Conservation (phyloP, 2,113 vertebrate genomes). For the Xenus cinereus region DNA sequence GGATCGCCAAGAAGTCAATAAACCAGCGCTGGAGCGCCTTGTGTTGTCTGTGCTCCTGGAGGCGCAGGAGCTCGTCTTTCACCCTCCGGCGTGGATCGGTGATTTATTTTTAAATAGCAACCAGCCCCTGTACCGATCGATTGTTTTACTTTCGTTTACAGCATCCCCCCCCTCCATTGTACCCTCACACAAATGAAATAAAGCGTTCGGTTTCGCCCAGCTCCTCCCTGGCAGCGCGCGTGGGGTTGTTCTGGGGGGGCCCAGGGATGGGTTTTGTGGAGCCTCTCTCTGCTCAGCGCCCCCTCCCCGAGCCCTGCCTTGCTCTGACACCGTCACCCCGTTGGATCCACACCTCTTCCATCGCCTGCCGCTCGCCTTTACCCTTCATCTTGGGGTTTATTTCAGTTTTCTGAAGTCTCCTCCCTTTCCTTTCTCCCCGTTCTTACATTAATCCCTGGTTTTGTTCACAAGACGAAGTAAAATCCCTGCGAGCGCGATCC, state of each 20-base stretch:
- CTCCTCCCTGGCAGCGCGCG: rapidly evolving
- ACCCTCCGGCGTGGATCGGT: background rate
- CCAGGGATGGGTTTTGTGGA: background rate
- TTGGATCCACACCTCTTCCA: rapidly evolving
- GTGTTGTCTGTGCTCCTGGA: background rate
- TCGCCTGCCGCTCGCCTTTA: background rate
- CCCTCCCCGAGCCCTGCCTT: rapidly evolving
- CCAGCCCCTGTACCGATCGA: background rate
- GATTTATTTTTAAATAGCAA: background rate
- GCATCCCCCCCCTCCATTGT: background rate
- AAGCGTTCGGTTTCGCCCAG: background rate
- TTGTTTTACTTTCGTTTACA: background rate
- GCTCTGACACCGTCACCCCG: rapidly evolving
- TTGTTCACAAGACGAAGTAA: background rate
- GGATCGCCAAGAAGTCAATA: background rate
- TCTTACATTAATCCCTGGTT: background rate
- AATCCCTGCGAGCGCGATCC: background rate
- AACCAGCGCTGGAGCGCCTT: background rate
- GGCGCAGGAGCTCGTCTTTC: background rate
- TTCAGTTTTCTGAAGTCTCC: background rate
- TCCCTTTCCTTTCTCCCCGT: background rate
- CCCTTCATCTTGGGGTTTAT: rapidly evolving
- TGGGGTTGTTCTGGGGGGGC: background rate
- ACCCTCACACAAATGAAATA: background rate
- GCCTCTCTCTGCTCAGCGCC: background rate